phyloP scores from a whole-genome alignment of 2,797 vertebrate species.

The Acrossocheilus fasciatus region DNA sequence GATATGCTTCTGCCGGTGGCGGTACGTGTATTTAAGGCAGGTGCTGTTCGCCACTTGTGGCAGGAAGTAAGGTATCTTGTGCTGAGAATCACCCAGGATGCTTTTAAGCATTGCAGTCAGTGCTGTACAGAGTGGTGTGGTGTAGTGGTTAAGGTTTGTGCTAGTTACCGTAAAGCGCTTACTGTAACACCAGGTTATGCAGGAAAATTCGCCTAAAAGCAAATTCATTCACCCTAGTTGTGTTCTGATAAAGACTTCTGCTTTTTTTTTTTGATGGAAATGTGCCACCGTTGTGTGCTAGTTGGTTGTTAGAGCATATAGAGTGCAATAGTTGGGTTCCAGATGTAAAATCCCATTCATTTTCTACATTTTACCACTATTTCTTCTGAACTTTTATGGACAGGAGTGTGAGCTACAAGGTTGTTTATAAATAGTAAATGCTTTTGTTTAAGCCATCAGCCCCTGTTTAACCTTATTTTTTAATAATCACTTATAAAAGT shows the following conservation, averaged over 20 bases:
- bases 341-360: neutral
- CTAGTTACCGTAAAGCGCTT: neutral
- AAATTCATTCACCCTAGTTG: neutral
- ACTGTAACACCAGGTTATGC: neutral
- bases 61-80: slow-evolving; percentile 4
- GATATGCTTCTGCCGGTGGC: neutral
- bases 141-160: slow-evolving; percentile 5
- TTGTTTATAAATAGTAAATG: neutral
- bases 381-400: neutral
- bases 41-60: slow-evolving; percentile 25
- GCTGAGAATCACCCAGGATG: neutral
- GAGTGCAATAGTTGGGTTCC: neutral
- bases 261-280: neutral
- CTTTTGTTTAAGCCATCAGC: neutral
- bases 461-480: too few relatives aligned
- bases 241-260: neutral
- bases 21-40: slow-evolving; percentile 31
- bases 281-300: neutral
- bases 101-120: slow-evolving; percentile 11
- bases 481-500: too few relatives aligned
- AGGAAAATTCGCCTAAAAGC: neutral
- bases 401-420: neutral
- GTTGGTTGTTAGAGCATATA: neutral
- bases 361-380: neutral
- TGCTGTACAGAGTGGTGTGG: neutral